Percentiles rank a stretch among this genome's conserved stretches.
phyloP scores from a whole-genome alignment of 2,888 invertebrate genomes.

The Epinotia nisella region DNA sequence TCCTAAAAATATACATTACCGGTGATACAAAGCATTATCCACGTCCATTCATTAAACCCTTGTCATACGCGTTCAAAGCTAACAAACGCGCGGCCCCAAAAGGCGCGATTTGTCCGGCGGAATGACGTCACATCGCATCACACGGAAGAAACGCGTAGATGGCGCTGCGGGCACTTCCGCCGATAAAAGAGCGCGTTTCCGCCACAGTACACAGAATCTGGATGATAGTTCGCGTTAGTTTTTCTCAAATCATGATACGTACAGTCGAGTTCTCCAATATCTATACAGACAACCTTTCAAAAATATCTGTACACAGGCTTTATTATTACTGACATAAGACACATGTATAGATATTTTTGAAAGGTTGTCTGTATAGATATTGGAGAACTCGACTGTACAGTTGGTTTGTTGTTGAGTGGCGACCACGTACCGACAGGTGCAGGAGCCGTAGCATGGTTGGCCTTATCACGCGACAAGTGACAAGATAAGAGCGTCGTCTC shows the following conservation, averaged over 20 bases:
- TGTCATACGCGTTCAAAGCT: background rate
- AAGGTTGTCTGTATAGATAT: no score
- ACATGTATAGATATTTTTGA: no score
- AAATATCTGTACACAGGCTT: no score
- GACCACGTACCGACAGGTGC: no score
- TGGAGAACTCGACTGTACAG: no score
- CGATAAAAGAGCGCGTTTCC: conserved; percentile 40
- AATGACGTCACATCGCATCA: conserved; percentile 31
- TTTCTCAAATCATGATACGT: background rate
- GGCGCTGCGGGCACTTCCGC: conserved; percentile 29
- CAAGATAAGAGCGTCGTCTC: no score
- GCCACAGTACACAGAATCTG: conserved; percentile 23
- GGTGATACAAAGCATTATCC: background rate
- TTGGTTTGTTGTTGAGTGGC: no score
- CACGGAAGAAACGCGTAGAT: conserved; percentile 40
- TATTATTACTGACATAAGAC: no score
- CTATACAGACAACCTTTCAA: no score
- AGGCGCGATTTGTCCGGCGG: conserved; percentile 24
- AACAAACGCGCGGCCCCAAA: background rate
- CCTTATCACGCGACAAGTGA: no score
- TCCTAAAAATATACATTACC: background rate
- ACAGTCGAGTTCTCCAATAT: no score
- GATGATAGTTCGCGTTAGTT: background rate
- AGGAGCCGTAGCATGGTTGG: no score
- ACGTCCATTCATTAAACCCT: background rate